phyloP scores from a whole-genome alignment of 2,113 vertebrate species.

The Neolamprologus caudopunctatus region DNA sequence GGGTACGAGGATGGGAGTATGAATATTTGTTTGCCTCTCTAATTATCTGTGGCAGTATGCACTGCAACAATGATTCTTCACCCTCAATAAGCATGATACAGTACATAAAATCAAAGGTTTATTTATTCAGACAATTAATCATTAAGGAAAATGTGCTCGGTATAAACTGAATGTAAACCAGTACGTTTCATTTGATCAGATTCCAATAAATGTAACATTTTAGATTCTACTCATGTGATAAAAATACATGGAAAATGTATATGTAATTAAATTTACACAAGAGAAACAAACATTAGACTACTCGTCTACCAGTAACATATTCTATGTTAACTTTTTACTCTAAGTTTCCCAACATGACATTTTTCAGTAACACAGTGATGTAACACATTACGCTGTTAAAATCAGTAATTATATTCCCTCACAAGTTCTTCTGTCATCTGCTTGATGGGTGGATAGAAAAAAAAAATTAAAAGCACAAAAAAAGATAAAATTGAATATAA shows the following conservation, averaged over 20 bases:
- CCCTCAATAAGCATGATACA: background rate
- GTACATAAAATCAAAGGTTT: background rate
- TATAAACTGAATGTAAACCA: background rate
- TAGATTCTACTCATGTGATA: background rate
- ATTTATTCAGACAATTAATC: background rate
- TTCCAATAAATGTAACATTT: background rate
- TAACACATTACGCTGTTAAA: background rate
- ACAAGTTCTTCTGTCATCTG: background rate
- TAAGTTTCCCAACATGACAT: background rate
- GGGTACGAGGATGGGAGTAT: background rate
- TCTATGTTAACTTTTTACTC: background rate
- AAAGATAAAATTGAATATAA: background rate
- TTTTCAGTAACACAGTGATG: background rate
- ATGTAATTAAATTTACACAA: background rate
- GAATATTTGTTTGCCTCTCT: background rate
- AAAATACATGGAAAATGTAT: background rate
- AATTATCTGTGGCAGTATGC: background rate
- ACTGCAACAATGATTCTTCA: background rate
- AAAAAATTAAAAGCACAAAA: background rate
- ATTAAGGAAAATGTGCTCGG: background rate
- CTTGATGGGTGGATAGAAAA: background rate
- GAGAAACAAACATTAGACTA: background rate
- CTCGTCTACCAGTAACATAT: background rate
- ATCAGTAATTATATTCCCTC: background rate
- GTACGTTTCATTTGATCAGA: background rate